Evolutionary conservation across 2,113 vertebrate genomes (phyloP).

Genomic region (Bufo bufo): DNA sequence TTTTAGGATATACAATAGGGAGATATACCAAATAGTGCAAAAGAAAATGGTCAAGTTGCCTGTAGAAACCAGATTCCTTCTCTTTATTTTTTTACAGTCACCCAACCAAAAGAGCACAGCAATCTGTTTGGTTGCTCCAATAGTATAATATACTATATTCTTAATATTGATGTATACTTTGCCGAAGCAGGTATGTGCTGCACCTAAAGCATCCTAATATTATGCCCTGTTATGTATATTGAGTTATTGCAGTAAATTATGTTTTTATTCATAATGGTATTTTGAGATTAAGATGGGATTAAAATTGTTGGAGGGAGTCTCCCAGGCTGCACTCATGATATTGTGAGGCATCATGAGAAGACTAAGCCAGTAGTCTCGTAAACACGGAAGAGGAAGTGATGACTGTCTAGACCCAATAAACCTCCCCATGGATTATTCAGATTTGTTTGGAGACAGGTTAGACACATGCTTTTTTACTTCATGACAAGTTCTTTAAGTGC

Average conservation of each 20-base stretch:
- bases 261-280: neutral
- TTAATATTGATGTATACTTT: neutral
- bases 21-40: too few species aligned
- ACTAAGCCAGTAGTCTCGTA: neutral
- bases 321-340: neutral
- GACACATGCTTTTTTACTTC: neutral
- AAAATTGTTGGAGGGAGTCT: neutral
- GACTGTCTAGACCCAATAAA: conserved; percentile 43
- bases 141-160: too few species aligned
- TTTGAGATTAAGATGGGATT: conserved; percentile 15
- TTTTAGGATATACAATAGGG: too few species aligned
- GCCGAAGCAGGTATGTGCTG: neutral
- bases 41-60: too few species aligned
- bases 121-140: too few species aligned
- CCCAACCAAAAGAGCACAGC: too few species aligned
- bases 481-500: neutral
- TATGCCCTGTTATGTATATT: neutral
- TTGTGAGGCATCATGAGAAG: neutral
- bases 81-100: too few species aligned
- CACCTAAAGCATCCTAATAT: too few species aligned
- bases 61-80: too few species aligned
- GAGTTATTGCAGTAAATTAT: neutral
- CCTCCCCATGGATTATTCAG: neutral
- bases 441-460: conserved; percentile 20
- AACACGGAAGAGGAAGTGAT: neutral